Evolutionary conservation across 1,140 invertebrate species (phyloP).

Genomic region (Lepidotrigona ventralis): DNA sequence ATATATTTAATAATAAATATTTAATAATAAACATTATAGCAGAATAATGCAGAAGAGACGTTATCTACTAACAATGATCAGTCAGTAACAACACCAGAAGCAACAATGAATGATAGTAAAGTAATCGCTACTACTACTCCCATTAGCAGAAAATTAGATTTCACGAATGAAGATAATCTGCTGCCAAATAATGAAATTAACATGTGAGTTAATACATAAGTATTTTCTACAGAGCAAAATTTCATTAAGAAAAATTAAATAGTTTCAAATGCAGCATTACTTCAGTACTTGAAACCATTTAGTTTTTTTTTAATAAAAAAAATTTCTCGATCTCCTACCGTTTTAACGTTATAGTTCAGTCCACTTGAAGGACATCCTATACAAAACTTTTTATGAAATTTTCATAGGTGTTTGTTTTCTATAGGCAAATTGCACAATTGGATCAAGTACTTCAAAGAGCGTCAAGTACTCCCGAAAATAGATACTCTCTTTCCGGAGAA

Average conservation of each 20-base stretch:
- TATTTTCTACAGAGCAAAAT: too few relatives aligned
- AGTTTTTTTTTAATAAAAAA: too few relatives aligned
- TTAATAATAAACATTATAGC: neutral
- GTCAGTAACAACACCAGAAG: neutral
- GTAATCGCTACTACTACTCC: neutral
- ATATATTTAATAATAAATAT: neutral
- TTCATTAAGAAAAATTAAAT: too few relatives aligned
- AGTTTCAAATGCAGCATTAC: too few relatives aligned
- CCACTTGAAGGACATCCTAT: neutral
- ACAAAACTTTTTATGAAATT: neutral
- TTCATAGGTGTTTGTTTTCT: neutral
- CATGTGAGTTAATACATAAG: constrained; percentile 59
- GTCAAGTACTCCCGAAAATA: constrained; percentile 66
- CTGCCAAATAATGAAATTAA: constrained; percentile 65
- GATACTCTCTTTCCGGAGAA: constrained; percentile 67
- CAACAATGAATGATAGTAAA: neutral
- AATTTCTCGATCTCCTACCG: too few relatives aligned
- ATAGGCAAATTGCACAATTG: constrained; percentile 72
- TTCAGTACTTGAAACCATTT: too few relatives aligned
- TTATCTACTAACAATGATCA: neutral
- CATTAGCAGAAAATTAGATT: constrained; percentile 72
- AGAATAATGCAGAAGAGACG: constrained; percentile 3
- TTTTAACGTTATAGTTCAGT: too few relatives aligned
- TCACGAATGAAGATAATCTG: constrained; percentile 58
- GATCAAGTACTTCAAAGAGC: constrained; percentile 71